Evolutionary conservation across 1,140 invertebrate species (phyloP).

Genomic region (Scaptodrosophila lebanonensis): DNA sequence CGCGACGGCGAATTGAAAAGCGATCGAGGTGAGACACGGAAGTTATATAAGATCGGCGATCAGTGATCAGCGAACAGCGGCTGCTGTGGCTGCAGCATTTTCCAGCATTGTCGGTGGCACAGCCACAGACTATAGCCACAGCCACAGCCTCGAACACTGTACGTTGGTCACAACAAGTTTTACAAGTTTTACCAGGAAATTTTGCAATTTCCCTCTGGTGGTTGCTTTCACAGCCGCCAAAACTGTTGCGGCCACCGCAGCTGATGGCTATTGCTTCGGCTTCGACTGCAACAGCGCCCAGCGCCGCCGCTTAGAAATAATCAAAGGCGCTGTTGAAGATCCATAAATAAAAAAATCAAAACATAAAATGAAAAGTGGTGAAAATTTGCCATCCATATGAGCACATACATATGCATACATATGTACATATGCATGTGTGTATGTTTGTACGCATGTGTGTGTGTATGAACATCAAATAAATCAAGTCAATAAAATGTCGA

Average conservation of each 20-base stretch:
- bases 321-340: too few species aligned
- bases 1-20: slow-evolving; percentile 44
- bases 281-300: slow-evolving; percentile 15
- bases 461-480: too few species aligned
- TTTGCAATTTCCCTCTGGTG: slow-evolving; percentile 58
- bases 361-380: slow-evolving; percentile 18
- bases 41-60: slow-evolving; percentile 56
- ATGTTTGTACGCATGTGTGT: too few species aligned
- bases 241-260: neutral
- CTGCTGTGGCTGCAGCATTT: slow-evolving; percentile 35
- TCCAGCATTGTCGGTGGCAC: slow-evolving; percentile 24
- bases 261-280: slow-evolving; percentile 7
- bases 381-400: too few species aligned
- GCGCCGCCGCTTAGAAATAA: slow-evolving; percentile 28
- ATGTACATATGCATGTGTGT: too few species aligned
- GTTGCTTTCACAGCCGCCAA: slow-evolving; percentile 34
- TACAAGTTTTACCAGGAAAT: slow-evolving; percentile 72
- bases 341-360: slow-evolving; percentile 20
- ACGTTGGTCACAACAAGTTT: slow-evolving; percentile 57
- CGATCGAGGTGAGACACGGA: slow-evolving; percentile 43
- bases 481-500: too few species aligned
- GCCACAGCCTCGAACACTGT: slow-evolving; percentile 21
- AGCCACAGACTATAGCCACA: neutral
- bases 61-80: slow-evolving; percentile 43
- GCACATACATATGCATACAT: too few species aligned